Evolutionary conservation across 2,113 vertebrate species (phyloP).

Genomic region (Hyla sarda): DNA sequence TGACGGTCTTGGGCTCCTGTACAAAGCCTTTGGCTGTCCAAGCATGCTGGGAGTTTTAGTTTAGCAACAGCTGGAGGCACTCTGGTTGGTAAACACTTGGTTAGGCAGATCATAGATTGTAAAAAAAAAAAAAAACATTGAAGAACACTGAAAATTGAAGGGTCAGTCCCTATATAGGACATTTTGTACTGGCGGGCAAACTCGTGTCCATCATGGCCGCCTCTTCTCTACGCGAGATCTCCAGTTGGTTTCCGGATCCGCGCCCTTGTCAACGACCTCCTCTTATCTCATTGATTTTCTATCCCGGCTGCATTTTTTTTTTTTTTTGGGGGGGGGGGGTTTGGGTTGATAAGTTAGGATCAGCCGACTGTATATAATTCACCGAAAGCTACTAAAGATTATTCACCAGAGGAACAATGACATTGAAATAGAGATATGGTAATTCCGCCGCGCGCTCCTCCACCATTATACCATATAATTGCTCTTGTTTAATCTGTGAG

Average conservation of each 20-base stretch:
- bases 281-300: background rate
- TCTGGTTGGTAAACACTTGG: too few relatives aligned
- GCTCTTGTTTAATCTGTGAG: constrained; percentile 12
- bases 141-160: too few relatives aligned
- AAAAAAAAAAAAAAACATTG: too few relatives aligned
- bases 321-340: too few relatives aligned
- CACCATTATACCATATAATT: constrained; percentile 31
- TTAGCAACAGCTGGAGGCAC: too few relatives aligned
- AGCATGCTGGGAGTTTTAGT: too few relatives aligned
- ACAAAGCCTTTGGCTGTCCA: too few relatives aligned
- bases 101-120: too few relatives aligned
- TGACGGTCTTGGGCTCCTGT: too few relatives aligned
- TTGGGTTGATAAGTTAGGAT: background rate
- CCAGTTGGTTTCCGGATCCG: background rate
- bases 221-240: background rate
- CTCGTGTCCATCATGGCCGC: background rate
- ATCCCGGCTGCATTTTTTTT: background rate
- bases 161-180: too few relatives aligned
- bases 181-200: too few relatives aligned
- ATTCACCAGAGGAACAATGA: background rate
- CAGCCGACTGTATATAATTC: background rate
- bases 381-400: background rate
- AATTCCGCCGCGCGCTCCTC: constrained; percentile 7
- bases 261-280: background rate
- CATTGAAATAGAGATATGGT: constrained; percentile 29